These are phyloP conservation scores for Nemapogon koenigi DNA, from an alignment of 2,888 invertebrate genomes.

Conservation along the genomic window DNA sequence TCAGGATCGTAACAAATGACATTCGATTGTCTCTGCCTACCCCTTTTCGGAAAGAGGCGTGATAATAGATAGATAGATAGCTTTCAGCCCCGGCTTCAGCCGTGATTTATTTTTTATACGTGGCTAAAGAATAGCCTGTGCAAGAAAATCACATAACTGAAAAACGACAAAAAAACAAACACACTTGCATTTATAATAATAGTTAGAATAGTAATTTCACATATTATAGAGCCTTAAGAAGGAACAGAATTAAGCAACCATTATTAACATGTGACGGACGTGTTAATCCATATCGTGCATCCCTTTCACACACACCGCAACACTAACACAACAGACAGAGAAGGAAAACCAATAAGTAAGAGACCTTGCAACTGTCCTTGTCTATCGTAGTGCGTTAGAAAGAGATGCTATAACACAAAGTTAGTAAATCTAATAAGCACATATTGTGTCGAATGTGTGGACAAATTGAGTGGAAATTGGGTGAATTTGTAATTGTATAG, in stretches of 20 bases:
- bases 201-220: no score
- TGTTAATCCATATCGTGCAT: conserved; percentile 24
- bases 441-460: conserved; percentile 8
- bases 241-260: conserved; percentile 35
- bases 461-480: conserved; percentile 12
- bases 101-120: not conserved
- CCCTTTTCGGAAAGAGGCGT: no score
- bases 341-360: conserved; percentile 18
- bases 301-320: conserved; percentile 20
- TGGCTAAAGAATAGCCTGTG: not conserved
- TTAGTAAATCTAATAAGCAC: conserved; percentile 1
- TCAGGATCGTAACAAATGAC: no score
- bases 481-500: conserved; percentile 7
- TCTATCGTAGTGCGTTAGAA: not conserved
- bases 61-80: no score
- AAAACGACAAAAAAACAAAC: not conserved
- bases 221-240: conserved; percentile 47
- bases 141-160: not conserved
- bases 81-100: not conserved
- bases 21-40: no score
- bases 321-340: conserved; percentile 20
- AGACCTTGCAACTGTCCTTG: not conserved
- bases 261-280: conserved; percentile 53
- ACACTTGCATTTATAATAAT: no score
- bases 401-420: not conserved